Percentiles rank a stretch among this genome's conserved stretches.
phyloP scores from a whole-genome alignment of 2,888 invertebrate genomes.

The Lithophane semibrunnea region DNA sequence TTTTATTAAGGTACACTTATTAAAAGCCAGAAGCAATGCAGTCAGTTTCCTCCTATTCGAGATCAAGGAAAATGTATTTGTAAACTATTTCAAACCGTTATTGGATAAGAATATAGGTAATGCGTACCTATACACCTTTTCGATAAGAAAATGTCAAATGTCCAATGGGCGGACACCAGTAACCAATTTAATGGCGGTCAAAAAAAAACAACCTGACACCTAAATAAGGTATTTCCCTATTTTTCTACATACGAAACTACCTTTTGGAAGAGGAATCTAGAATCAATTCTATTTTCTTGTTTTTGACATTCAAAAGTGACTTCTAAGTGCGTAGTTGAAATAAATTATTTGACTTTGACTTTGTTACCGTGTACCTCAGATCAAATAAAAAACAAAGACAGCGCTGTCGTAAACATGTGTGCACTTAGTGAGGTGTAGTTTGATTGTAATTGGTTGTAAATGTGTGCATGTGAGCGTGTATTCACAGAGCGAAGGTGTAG shows the following conservation, averaged over 20 bases:
- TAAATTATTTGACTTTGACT: neutral
- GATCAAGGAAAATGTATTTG: conserved; percentile 45
- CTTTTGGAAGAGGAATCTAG: neutral
- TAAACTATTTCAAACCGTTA: conserved; percentile 22
- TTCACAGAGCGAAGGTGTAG: too few relatives aligned
- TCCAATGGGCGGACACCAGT: neutral
- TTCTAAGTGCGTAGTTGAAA: neutral
- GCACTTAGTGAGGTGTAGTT: too few relatives aligned
- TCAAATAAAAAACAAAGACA: too few relatives aligned
- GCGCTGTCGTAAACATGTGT: too few relatives aligned
- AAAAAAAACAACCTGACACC: neutral
- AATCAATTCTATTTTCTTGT: neutral
- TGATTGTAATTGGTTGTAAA: too few relatives aligned
- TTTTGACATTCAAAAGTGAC: neutral
- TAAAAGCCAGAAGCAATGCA: conserved; percentile 1
- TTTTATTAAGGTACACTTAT: conserved; percentile 28
- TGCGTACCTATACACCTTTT: neutral
- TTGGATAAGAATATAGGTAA: conserved; percentile 4
- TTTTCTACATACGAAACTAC: neutral
- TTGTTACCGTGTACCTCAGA: neutral
- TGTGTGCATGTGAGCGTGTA: too few relatives aligned
- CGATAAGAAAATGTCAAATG: conserved; percentile 23
- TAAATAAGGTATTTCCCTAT: neutral
- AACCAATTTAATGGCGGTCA: neutral
- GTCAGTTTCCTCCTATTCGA: conserved; percentile 45